These are phyloP conservation scores for Meriones unguiculatus DNA, from an alignment of 2,113 vertebrate species.

Conservation along the genomic window DNA sequence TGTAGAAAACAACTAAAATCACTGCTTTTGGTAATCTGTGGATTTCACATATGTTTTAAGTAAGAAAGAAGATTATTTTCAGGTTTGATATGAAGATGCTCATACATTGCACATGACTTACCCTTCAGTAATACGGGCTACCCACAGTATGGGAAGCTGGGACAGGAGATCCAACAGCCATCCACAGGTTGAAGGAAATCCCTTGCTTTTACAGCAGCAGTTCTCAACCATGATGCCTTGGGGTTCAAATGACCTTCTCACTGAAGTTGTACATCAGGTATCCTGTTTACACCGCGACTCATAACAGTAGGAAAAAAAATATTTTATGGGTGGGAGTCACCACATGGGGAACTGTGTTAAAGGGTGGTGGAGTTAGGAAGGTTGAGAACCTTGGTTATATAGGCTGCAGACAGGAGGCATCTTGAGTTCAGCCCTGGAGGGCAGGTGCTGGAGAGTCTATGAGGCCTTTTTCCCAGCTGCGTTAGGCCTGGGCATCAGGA, in stretches of 20 bases:
- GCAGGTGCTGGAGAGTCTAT: neutral
- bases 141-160: neutral
- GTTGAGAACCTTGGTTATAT: neutral
- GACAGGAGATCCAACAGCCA: neutral
- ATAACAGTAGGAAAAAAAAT: neutral
- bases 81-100: neutral
- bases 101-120: neutral
- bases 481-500: neutral
- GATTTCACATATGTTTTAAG: neutral
- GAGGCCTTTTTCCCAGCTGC: neutral
- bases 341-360: neutral
- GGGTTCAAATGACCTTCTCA: neutral
- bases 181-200: too few relatives aligned
- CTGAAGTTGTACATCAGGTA: neutral
- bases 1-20: neutral
- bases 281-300: neutral
- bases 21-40: neutral
- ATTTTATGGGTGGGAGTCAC: neutral
- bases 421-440: neutral
- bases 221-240: neutral
- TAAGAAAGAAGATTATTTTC: neutral
- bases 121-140: neutral
- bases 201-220: neutral
- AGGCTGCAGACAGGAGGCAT: too few relatives aligned
- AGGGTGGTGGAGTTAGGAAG: neutral